A percentile compares a stretch with the other conserved stretches of the same genome.
These are phyloP conservation scores for Aradophagus sp. DNA, from an alignment of 1,140 invertebrate genomes.

Conservation along the genomic window DNA sequence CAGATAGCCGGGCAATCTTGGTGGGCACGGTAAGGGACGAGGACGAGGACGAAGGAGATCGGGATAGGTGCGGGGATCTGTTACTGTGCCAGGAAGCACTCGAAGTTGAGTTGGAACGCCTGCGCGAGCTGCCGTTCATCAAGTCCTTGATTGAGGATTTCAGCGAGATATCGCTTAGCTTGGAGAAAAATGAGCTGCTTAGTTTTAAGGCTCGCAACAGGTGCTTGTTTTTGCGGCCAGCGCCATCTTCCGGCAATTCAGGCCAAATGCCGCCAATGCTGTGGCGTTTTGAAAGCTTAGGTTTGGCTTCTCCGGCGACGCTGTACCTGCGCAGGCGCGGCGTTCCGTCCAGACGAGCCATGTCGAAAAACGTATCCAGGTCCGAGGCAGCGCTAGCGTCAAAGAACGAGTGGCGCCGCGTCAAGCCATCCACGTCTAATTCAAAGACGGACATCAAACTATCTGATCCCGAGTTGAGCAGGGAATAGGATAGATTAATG, in stretches of 20 bases:
- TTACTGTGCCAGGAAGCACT: constrained; percentile 58
- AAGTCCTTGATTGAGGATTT: constrained; percentile 60
- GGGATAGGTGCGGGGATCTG: constrained; percentile 57
- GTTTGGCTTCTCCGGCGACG: constrained; percentile 5
- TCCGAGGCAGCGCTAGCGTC: constrained; percentile 7
- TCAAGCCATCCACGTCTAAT: constrained; percentile 22
- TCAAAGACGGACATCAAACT: constrained; percentile 31
- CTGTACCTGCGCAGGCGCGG: constrained; percentile 9
- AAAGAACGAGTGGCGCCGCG: constrained; percentile 1
- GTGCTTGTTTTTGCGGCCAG: constrained; percentile 2
- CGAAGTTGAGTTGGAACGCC: constrained; percentile 23
- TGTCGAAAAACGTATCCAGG: constrained; percentile 8
- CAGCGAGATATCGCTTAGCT: constrained; percentile 63
- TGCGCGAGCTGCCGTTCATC: constrained; percentile 48
- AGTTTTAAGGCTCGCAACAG: constrained; percentile 46
- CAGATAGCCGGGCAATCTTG: constrained; percentile 60
- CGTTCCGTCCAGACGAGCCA: not conserved
- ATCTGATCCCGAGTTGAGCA: constrained; percentile 26
- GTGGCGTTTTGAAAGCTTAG: constrained; percentile 54
- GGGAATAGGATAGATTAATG: constrained; percentile 57
- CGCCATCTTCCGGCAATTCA: constrained; percentile 12
- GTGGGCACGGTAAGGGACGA: constrained; percentile 58
- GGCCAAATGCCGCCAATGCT: constrained; percentile 23
- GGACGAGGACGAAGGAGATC: constrained; percentile 53
- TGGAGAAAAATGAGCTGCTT: constrained; percentile 59